A percentile compares a stretch with the other conserved stretches of the same genome.
These are phyloP conservation scores for Tenthredo distinguenda DNA, from an alignment of 2,888 invertebrate genomes.

Conservation along the genomic window DNA sequence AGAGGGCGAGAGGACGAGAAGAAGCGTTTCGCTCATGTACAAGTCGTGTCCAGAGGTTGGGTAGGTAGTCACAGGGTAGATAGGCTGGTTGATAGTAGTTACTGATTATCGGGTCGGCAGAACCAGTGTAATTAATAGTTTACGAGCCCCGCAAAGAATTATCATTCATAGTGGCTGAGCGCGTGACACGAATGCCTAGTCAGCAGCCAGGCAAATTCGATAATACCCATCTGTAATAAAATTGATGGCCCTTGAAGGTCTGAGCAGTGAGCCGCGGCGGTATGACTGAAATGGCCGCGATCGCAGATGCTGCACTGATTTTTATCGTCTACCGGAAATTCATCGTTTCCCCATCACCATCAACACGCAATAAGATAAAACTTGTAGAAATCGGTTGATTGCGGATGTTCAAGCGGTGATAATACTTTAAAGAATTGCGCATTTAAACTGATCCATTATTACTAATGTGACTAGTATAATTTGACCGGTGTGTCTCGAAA, in stretches of 20 bases:
- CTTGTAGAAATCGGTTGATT: conserved; percentile 11
- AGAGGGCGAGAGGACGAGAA: background rate
- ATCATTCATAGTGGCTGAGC: conserved; percentile 66
- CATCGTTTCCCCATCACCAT: background rate
- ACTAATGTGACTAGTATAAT: background rate
- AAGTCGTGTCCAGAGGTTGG: conserved; percentile 26
- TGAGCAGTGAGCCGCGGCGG: background rate
- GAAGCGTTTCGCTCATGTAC: conserved; percentile 31
- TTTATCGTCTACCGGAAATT: conserved; percentile 22
- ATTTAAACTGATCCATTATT: background rate
- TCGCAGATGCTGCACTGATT: conserved; percentile 28
- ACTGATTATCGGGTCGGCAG: conserved; percentile 64
- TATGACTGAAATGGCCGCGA: background rate
- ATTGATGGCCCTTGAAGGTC: conserved; percentile 29
- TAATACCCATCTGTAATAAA: conserved; percentile 54
- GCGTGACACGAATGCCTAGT: conserved; percentile 65
- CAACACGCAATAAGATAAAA: conserved; percentile 1
- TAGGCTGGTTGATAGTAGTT: conserved; percentile 58
- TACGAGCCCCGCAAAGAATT: conserved; percentile 65
- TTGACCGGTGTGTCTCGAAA: background rate
- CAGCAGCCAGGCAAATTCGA: conserved; percentile 57
- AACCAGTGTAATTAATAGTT: conserved; percentile 68
- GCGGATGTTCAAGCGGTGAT: background rate
- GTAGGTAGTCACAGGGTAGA: conserved; percentile 21
- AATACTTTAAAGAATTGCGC: background rate